phyloP scores from a whole-genome alignment of 2,113 vertebrate genomes.

The Dicentrarchus labrax region DNA sequence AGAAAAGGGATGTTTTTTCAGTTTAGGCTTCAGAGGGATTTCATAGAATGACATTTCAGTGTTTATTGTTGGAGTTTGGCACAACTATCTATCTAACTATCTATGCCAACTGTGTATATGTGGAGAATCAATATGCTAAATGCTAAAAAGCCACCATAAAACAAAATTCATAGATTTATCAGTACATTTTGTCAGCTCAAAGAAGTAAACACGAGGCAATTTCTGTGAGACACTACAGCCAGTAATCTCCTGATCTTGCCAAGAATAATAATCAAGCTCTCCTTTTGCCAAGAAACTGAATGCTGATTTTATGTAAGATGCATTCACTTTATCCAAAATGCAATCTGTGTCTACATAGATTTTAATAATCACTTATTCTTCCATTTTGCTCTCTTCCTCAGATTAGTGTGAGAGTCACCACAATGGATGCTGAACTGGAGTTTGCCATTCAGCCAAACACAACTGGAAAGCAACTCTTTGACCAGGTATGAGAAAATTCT shows the following conservation, averaged over 20 bases:
- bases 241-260: neutral
- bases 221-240: no score
- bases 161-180: no score
- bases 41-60: no score
- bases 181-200: no score
- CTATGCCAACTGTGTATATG: no score
- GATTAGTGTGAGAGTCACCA: slow-evolving; percentile 98
- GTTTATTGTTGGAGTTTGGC: no score
- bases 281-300: neutral
- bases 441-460: slow-evolving; percentile 99
- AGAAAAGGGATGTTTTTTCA: no score
- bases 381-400: slow-evolving; percentile 66
- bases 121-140: no score
- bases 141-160: no score
- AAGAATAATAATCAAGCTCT: neutral
- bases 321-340: neutral
- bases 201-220: no score
- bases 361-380: neutral
- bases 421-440: slow-evolving; percentile 99
- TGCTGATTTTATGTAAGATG: neutral
- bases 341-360: neutral
- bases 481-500: slow-evolving; percentile 87
- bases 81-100: no score
- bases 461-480: slow-evolving; percentile 97
- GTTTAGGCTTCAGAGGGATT: no score